Conservation (phyloP, 2,888 invertebrate species). For the Pyrgus malvae region DNA sequence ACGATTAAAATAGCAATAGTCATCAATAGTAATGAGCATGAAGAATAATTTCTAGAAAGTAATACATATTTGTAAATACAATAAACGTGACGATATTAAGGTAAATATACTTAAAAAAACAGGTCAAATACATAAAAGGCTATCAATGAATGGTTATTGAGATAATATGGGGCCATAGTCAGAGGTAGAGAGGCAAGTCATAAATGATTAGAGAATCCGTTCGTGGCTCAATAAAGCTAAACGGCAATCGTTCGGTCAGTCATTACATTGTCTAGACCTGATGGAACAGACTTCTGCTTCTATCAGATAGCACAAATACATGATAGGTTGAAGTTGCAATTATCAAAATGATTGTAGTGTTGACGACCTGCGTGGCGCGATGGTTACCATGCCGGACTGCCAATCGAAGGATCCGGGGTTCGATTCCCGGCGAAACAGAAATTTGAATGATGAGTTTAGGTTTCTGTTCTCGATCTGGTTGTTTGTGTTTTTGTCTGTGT, state of each 20-base stretch:
- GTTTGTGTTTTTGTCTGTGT: no score
- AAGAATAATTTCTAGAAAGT: no score
- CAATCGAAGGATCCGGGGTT: no score
- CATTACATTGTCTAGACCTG: constrained; percentile 60
- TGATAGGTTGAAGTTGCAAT: not conserved
- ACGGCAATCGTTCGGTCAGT: constrained; percentile 45
- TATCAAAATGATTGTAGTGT: not conserved
- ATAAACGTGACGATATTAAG: not conserved
- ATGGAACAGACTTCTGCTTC: constrained; percentile 8
- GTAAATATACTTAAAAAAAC: no score
- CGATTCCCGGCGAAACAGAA: no score
- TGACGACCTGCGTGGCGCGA: no score
- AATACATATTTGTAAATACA: not conserved
- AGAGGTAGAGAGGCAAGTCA: constrained; percentile 19
- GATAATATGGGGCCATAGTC: not conserved
- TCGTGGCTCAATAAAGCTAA: constrained; percentile 52
- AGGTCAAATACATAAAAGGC: not conserved
- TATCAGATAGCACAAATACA: constrained; percentile 30
- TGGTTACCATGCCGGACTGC: no score
- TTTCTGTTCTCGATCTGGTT: no score
- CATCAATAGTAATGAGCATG: no score
- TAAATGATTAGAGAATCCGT: constrained; percentile 49
- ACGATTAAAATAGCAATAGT: no score
- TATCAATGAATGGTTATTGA: constrained; percentile 5
- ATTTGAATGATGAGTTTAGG: no score